Conservation (phyloP, 2,888 invertebrate genomes). For the Micropterix aruncella region DNA sequence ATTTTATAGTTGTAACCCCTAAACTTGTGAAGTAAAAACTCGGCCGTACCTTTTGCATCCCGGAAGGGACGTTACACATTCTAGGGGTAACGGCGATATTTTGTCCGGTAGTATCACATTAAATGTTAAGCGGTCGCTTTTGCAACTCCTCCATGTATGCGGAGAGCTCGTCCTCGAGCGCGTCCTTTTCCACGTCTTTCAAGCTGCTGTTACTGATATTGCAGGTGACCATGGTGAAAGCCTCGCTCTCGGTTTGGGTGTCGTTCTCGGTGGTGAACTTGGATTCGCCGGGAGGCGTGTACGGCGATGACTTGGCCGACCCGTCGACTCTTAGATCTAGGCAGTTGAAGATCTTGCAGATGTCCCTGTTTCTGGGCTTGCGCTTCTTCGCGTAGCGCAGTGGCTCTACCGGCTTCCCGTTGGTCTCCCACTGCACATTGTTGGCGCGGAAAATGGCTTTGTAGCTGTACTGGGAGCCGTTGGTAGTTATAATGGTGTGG, state of each 20-base stretch:
- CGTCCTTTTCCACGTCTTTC: constrained; percentile 24
- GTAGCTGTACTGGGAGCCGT: neutral
- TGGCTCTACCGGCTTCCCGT: neutral
- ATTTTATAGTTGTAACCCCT: too few species aligned
- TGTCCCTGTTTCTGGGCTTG: neutral
- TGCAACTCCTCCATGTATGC: constrained; percentile 22
- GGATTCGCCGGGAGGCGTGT: constrained; percentile 7
- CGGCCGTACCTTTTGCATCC: too few species aligned
- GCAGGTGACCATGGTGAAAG: constrained; percentile 18
- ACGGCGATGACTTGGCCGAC: constrained; percentile 2
- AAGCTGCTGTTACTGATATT: constrained; percentile 28
- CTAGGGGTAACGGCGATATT: too few species aligned
- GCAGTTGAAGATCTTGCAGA: constrained; percentile 4
- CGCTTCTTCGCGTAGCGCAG: constrained; percentile 1
- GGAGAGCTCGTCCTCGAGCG: constrained; percentile 29
- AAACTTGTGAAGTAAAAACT: too few species aligned
- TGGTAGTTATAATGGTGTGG: neutral
- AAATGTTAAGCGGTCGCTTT: constrained; percentile 13
- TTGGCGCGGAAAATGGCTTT: neutral
- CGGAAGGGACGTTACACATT: too few species aligned
- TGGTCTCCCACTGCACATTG: neutral
- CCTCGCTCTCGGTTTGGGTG: constrained; percentile 8
- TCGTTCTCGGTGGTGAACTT: constrained; percentile 13
- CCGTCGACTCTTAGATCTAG: constrained; percentile 2
- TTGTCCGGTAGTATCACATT: too few species aligned